Evolutionary conservation across 1,140 invertebrate species (phyloP).

Genomic region (Macrosteles quadrilineatus): DNA sequence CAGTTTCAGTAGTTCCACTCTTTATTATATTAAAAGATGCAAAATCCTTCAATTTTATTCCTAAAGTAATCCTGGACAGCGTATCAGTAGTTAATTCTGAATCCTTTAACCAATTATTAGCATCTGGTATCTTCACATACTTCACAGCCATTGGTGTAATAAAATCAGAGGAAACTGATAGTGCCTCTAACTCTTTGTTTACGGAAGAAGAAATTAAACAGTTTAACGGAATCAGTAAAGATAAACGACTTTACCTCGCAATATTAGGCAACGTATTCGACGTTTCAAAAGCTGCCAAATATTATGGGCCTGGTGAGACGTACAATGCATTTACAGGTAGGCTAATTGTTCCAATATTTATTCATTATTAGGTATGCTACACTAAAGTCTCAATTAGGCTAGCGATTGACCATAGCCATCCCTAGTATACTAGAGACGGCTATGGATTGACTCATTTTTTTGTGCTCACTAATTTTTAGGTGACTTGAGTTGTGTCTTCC

Average conservation of each 20-base stretch:
- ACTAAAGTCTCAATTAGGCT: too few relatives aligned
- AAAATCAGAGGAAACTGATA: too few relatives aligned
- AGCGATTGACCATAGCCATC: too few relatives aligned
- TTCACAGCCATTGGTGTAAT: too few relatives aligned
- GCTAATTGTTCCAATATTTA: conserved; percentile 15
- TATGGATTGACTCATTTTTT: too few relatives aligned
- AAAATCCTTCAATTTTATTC: background rate
- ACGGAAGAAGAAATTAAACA: conserved; percentile 56
- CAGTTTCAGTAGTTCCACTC: background rate
- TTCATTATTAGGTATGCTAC: too few relatives aligned
- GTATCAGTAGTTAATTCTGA: background rate
- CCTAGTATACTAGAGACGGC: too few relatives aligned
- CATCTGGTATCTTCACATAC: background rate
- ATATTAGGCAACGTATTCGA: conserved; percentile 84
- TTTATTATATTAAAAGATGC: background rate
- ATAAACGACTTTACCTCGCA: conserved; percentile 67
- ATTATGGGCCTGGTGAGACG: conserved; percentile 75
- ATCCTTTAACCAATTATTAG: background rate
- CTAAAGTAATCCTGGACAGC: background rate
- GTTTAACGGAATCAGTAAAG: conserved; percentile 57
- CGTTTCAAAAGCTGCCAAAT: conserved; percentile 70
- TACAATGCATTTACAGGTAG: conserved; percentile 70
- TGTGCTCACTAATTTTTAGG: too few relatives aligned
- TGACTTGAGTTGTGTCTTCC: too few relatives aligned
- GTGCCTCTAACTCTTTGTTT: conserved; percentile 47